A percentile compares a stretch with the other conserved stretches of the same genome.
phyloP scores from a whole-genome alignment of 2,797 vertebrate species.

The Myotis planiceps region DNA sequence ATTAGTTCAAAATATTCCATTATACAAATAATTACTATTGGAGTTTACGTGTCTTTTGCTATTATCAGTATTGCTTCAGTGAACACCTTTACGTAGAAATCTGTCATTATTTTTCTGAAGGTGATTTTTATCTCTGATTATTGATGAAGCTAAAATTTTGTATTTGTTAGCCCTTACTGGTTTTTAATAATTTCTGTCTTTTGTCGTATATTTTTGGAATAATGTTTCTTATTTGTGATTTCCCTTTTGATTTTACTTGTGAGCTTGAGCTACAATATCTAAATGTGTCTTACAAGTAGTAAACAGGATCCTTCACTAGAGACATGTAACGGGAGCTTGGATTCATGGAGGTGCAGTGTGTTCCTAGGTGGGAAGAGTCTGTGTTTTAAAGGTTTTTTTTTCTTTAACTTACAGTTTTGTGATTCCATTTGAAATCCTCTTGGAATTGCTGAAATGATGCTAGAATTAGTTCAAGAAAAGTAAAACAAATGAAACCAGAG shows the following conservation, averaged over 20 bases:
- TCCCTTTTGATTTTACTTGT: neutral
- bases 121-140: neutral
- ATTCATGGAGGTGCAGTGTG: neutral
- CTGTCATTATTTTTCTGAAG: neutral
- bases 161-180: neutral
- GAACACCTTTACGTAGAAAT: neutral
- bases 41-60: neutral
- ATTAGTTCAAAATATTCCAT: neutral
- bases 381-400: neutral
- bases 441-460: neutral
- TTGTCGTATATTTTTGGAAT: neutral
- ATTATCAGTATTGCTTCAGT: neutral
- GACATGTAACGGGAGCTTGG: neutral
- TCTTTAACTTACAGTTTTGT: conserved; percentile 5
- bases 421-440: neutral
- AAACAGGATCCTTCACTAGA: neutral
- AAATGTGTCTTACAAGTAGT: neutral
- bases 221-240: neutral
- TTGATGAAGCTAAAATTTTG: neutral
- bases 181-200: conserved; percentile 16
- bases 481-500: neutral
- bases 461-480: neutral
- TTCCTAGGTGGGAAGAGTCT: neutral
- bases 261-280: neutral
- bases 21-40: neutral